Evolutionary conservation across 2,888 invertebrate genomes (phyloP), one percentile per base, ranked within the genome.

Genomic region (Dusona sp.): DNA sequence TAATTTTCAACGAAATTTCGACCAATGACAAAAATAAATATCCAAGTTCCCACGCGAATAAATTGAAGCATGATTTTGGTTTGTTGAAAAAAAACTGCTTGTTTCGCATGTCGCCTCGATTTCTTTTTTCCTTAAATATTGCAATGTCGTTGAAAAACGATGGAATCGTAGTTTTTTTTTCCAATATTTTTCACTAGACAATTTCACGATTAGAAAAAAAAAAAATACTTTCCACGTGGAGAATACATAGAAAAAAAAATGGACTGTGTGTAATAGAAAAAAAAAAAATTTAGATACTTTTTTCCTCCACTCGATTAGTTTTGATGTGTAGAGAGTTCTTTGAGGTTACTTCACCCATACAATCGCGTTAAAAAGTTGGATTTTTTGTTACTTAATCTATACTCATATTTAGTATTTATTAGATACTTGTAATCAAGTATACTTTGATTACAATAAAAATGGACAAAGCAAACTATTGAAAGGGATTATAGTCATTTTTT

Each of bases 101-200:
- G 82, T 70, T 33, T 42, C 45, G 85, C 85, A 85, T 61, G 85
- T 72, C n/a, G 70, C 48, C 25, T 70, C 68, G 45, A 51, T 79
- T 45, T 81, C 57, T 51, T 70, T 70, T 75, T 51, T 73, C 78
- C 33, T 72, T 16, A 38, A 45, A n/a, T n/a, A 67, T 13, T 9
- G n/a, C 36, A 11, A 36, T 73, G 22, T 64, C 61, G 19, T 42
- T 19, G 19, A 48, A 48, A 48, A 48, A 19, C n/a, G 3, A n/a
- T 16, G 19, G 19, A 48, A 16, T 19, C 19, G 3, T 19, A 11
- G 3, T 4, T 48, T 51, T 51, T 51, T 57, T 57, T 57, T 57
- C 1, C 25, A 11, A 13, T 61, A 25, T 54, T 54, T 54, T 54
- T 19, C 16, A 4, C 8, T 54, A 13, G 4, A n/a, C 19, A 54